Evolutionary conservation across 2,113 vertebrate genomes (phyloP).

Genomic region (Uria lomvia): DNA sequence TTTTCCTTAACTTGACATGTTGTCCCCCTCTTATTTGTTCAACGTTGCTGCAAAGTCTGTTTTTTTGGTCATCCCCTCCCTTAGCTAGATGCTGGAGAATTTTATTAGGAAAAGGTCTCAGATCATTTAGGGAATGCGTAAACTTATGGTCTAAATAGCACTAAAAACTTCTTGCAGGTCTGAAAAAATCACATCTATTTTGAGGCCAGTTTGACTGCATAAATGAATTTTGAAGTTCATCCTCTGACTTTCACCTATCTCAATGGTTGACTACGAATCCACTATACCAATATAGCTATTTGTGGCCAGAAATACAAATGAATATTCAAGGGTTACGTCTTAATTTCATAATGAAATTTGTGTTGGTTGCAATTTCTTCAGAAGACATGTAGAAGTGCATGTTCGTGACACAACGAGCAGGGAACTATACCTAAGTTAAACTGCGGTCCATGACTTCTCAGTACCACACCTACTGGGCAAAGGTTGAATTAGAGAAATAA

Average conservation of each 20-base stretch:
- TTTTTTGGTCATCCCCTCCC: not conserved
- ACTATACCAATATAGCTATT: not conserved
- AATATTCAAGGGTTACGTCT: not conserved
- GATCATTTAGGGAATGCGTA: not conserved
- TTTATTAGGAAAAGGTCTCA: not conserved
- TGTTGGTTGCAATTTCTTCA: not conserved
- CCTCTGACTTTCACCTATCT: not conserved
- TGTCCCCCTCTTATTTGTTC: not conserved
- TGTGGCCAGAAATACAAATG: not conserved
- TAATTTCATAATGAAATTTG: not conserved
- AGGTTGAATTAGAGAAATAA: conserved; percentile 8
- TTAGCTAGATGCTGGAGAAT: not conserved
- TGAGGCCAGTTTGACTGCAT: not conserved
- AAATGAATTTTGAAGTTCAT: not conserved
- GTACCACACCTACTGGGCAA: not conserved
- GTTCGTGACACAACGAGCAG: not conserved
- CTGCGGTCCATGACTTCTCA: not conserved
- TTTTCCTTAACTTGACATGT: not conserved
- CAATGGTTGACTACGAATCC: not conserved
- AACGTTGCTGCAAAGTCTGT: not conserved
- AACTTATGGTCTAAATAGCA: not conserved
- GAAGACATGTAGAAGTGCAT: not conserved
- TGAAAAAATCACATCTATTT: not conserved
- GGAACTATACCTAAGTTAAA: not conserved
- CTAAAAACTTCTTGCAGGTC: not conserved